phyloP scores from a whole-genome alignment of 2,797 vertebrate genomes.

The Pangasius sanitwongsei region DNA sequence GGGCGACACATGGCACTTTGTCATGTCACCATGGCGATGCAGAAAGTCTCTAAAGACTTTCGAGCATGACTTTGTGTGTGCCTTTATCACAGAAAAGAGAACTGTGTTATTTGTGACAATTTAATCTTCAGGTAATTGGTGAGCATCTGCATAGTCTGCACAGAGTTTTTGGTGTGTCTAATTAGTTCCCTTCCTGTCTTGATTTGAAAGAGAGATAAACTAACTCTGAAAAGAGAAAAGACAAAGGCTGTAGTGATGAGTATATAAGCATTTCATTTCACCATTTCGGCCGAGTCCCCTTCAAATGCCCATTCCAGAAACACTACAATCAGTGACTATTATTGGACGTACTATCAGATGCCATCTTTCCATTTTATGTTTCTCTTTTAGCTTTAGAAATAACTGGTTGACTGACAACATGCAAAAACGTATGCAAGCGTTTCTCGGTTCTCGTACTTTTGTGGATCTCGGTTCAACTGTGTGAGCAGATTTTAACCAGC shows the following conservation, averaged over 20 bases:
- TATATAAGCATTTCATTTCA: not conserved
- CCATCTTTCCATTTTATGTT: not conserved
- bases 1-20: conserved; percentile 59
- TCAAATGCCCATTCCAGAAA: not conserved
- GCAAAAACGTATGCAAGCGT: not conserved
- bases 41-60: conserved; percentile 4
- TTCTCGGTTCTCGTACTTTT: not conserved
- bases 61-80: conserved; percentile 54
- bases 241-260: not conserved
- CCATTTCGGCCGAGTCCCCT: not conserved
- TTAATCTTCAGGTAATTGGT: conserved; percentile 16
- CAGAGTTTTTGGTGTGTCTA: not conserved
- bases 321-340: not conserved
- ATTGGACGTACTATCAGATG: not conserved
- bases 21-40: conserved; percentile 56
- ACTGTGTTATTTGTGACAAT: not conserved
- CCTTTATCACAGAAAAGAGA: not conserved
- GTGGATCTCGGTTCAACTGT: not conserved
- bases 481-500: not conserved
- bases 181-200: conserved; percentile 12
- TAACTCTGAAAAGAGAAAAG: not conserved
- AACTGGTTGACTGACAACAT: no score
- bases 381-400: not conserved
- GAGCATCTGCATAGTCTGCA: not conserved
- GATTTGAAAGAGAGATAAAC: conserved; percentile 18